Evolutionary conservation across 1,140 invertebrate genomes (phyloP).

Genomic region (Drosophila sp.): DNA sequence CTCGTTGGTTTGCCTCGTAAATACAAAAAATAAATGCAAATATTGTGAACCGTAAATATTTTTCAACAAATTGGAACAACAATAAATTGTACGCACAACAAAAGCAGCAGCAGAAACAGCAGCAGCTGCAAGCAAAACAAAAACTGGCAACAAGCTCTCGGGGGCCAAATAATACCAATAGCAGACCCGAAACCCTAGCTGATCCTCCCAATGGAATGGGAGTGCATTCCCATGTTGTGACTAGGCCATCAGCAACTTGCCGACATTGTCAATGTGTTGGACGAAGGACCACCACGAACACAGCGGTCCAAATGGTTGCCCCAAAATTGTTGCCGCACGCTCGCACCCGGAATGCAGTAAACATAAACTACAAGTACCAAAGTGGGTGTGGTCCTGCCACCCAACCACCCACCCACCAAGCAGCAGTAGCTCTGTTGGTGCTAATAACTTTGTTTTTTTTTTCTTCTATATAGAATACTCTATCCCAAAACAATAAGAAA

Average conservation of each 20-base stretch:
- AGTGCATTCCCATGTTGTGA: background rate
- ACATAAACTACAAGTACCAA: conserved; percentile 56
- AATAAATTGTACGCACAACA: conserved; percentile 55
- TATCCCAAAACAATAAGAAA: background rate
- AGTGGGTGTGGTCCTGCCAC: conserved; percentile 37
- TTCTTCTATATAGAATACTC: background rate
- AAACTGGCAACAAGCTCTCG: conserved; percentile 5
- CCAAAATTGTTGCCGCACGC: conserved; percentile 66
- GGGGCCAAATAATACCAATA: background rate
- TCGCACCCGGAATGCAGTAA: conserved; percentile 63
- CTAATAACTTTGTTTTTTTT: conserved; percentile 75
- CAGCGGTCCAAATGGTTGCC: conserved; percentile 33
- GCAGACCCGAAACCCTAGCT: conserved; percentile 6
- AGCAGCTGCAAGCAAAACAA: conserved; percentile 38
- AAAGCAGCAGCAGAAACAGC: conserved; percentile 7
- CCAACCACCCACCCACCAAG: conserved; percentile 34
- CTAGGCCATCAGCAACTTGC: conserved; percentile 22
- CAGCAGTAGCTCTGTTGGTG: conserved; percentile 47
- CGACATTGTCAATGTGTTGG: conserved; percentile 51
- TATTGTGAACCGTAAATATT: conserved; percentile 58
- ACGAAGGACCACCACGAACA: conserved; percentile 4
- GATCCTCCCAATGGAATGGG: conserved; percentile 7
- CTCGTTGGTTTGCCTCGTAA: conserved; percentile 32
- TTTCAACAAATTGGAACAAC: conserved; percentile 50
- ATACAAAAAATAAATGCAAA: conserved; percentile 67